phyloP scores from a whole-genome alignment of 2,797 vertebrate genomes.

The Silurus lanzhouensis region DNA sequence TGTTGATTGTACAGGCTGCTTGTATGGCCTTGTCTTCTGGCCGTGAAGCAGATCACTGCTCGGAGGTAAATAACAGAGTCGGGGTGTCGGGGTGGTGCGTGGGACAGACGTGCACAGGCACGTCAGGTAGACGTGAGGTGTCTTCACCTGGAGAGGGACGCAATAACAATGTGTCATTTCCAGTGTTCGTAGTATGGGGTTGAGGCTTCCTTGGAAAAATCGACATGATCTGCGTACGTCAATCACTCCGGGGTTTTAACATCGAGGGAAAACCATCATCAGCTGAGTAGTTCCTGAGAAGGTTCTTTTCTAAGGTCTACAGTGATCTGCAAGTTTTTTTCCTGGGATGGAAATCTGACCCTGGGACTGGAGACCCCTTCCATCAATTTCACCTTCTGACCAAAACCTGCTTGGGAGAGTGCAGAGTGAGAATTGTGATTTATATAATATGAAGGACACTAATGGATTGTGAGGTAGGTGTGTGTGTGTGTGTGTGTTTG shows the following conservation, averaged over 20 bases:
- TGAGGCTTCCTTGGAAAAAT: neutral
- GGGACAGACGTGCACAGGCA: neutral
- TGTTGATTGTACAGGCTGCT: neutral
- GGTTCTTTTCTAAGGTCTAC: no score
- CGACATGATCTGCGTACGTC: no score
- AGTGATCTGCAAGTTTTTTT: no score
- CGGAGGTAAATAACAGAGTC: neutral
- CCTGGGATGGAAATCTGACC: no score
- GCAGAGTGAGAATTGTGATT: neutral
- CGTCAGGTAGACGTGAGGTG: neutral
- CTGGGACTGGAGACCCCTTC: no score
- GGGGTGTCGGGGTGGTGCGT: no score
- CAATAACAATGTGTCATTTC: neutral
- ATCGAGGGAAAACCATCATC: no score
- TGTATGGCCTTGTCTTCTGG: neutral
- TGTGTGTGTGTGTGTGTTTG: neutral
- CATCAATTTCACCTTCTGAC: neutral
- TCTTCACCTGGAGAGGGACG: neutral
- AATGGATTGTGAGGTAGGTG: neutral
- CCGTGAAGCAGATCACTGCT: neutral
- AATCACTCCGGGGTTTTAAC: no score
- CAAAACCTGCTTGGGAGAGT: neutral
- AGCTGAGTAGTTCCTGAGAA: no score
- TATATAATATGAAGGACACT: neutral
- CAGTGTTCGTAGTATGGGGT: neutral